These are phyloP conservation scores for Corythaeola cristata DNA, from an alignment of 2,113 vertebrate species.

Conservation along the genomic window DNA sequence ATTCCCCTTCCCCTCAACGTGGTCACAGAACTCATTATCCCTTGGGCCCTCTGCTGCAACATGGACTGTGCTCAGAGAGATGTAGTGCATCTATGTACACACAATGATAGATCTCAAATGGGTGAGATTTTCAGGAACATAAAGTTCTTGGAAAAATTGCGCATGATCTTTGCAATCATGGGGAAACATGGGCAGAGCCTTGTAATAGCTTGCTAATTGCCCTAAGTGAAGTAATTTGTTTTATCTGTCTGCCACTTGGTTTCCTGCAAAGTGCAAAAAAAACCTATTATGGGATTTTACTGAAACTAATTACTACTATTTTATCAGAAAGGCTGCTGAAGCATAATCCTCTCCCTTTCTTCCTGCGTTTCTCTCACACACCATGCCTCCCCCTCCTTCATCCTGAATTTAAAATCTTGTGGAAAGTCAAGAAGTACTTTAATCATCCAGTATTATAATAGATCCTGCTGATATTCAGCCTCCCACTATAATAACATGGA, in stretches of 20 bases:
- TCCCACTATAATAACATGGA: conserved; percentile 58
- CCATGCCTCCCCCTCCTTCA: conserved; percentile 48
- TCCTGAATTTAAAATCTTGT: conserved; percentile 66
- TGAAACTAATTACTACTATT: conserved; percentile 79
- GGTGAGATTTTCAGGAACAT: conserved; percentile 33
- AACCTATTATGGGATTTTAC: conserved; percentile 73
- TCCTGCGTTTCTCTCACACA: background rate
- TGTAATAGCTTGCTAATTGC: conserved; percentile 76
- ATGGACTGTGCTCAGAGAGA: background rate
- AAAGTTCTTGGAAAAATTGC: conserved; percentile 69
- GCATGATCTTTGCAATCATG: conserved; percentile 57
- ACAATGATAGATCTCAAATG: background rate
- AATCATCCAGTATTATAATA: conserved; percentile 62
- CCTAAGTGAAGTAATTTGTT: conserved; percentile 76
- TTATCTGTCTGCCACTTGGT: conserved; percentile 77
- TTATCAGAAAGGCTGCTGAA: conserved; percentile 73
- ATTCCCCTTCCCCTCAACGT: background rate
- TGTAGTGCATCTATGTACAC: background rate
- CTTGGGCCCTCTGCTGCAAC: background rate
- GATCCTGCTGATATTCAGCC: conserved; percentile 44
- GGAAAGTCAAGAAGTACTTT: conserved; percentile 67
- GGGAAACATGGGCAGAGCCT: conserved; percentile 62
- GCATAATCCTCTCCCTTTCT: conserved; percentile 61
- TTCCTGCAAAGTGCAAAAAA: conserved; percentile 67
- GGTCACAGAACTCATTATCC: background rate